phyloP scores from a whole-genome alignment of 1,140 invertebrate species.

The Cylas formicarius region DNA sequence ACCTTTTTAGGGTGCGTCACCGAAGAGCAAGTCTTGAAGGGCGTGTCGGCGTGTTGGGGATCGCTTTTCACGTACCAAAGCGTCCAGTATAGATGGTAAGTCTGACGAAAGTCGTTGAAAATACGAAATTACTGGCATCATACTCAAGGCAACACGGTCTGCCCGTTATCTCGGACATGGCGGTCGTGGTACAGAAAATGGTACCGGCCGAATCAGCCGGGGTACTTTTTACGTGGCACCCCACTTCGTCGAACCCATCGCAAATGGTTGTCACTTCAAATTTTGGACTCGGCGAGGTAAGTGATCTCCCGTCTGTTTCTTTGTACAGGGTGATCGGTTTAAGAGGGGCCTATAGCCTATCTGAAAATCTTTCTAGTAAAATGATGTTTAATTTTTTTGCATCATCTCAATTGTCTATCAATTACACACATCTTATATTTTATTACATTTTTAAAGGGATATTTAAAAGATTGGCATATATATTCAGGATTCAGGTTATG shows the following conservation, averaged over 20 bases:
- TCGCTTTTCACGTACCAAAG: conserved; percentile 70
- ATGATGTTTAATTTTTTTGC: too few species aligned
- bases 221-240: conserved; percentile 74
- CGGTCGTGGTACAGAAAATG: conserved; percentile 76
- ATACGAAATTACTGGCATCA: neutral
- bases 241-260: conserved; percentile 58
- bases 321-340: too few species aligned
- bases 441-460: too few species aligned
- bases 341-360: too few species aligned
- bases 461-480: too few species aligned
- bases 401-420: too few species aligned
- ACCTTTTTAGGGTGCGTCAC: conserved; percentile 61
- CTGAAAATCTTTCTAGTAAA: too few species aligned
- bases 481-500: too few species aligned
- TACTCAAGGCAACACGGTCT: conserved; percentile 57
- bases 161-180: conserved; percentile 57
- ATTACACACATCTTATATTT: too few species aligned
- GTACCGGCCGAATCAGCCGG: conserved; percentile 63
- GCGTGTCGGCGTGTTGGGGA: conserved; percentile 68
- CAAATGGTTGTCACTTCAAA: conserved; percentile 68
- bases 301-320: too few species aligned
- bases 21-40: conserved; percentile 48
- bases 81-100: conserved; percentile 61
- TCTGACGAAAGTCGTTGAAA: neutral
- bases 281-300: conserved; percentile 75